These are phyloP conservation scores for Poecilia wingei DNA, from an alignment of 2,797 vertebrate genomes.

Conservation along the genomic window DNA sequence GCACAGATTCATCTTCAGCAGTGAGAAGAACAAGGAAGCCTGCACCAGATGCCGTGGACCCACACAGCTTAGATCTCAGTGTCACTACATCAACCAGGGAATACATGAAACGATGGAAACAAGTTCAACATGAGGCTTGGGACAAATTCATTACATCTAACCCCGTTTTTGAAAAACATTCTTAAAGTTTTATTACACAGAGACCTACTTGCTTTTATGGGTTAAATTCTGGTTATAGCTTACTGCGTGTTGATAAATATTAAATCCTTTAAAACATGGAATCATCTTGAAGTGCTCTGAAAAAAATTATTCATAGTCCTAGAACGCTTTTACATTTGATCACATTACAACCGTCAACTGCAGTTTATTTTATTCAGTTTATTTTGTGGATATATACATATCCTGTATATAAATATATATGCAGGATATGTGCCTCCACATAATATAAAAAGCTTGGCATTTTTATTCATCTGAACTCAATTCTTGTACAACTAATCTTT, in stretches of 20 bases:
- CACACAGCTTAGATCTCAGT: constrained; percentile 8
- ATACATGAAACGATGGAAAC: constrained; percentile 3
- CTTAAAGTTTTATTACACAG: not conserved
- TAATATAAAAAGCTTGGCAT: not conserved
- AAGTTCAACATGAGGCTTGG: constrained; percentile 2
- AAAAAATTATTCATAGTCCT: not conserved
- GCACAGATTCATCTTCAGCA: constrained; percentile 5
- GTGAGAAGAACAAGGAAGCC: constrained; percentile 8
- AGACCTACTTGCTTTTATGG: not conserved
- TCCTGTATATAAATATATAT: not conserved
- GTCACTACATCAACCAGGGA: not conserved
- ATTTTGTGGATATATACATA: not conserved
- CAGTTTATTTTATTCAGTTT: not conserved
- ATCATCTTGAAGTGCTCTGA: not conserved
- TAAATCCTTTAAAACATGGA: not conserved
- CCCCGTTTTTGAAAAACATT: not conserved
- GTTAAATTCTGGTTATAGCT: not conserved
- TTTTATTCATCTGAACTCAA: not conserved
- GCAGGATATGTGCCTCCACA: not conserved
- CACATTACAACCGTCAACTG: not conserved
- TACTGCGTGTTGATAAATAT: not conserved
- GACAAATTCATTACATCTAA: not conserved
- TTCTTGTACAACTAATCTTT: not conserved
- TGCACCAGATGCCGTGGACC: constrained; percentile 18
- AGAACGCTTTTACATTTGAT: not conserved